Base-by-base conservation (phyloP, 2,797 vertebrate genomes). In the Bryconaethiops microstoma region DNA sequence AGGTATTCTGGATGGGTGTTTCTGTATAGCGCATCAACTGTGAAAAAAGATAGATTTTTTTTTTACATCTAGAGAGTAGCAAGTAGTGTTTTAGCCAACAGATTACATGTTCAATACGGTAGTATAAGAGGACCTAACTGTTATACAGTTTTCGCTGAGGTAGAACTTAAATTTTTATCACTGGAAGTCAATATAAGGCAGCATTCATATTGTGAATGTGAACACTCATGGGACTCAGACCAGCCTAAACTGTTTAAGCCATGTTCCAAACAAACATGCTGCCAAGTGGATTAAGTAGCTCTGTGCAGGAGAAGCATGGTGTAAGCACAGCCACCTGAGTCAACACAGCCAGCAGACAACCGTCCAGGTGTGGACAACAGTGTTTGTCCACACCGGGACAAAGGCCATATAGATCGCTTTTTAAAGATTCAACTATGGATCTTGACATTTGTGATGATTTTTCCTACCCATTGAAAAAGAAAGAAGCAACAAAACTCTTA, bases 1-100 rank as follows among this genome's bases (percentile, higher is more conserved):
- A 96, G 93, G 89, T 96, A 97, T 73, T 96, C 94, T 35, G 96
- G 96, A 63, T 96, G 95, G 65, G 94, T 95, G 78, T 93, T 93
- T 87, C 94, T 92, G 92, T 97, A 97, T 70, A 97, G 91, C 88
- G 96, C 96, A 90, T 96, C 94, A 90, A 96, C 96, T 97, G 92
- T 62, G 21, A 74, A 29, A n/a, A 3, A 59, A 25, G 35, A 8
- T 0, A 12, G 0, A 23, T 50, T n/a, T 23, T 5, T 17, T 9
- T 40, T 73, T 71, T 42, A 40, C 0, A 67, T 12, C 50, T 62
- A 52, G 8, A 9, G 55, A 70, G 7, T 25, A 70, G 45, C 13
- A 69, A 52, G 48, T 40, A 71, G 21, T 50, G 42, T 17, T 70
- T 8, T 8, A 8, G 42, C 4, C 13, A 14, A 14, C 35, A 35